Evolutionary conservation across 2,888 invertebrate genomes (phyloP).

Genomic region (Nymphalis urticae): DNA sequence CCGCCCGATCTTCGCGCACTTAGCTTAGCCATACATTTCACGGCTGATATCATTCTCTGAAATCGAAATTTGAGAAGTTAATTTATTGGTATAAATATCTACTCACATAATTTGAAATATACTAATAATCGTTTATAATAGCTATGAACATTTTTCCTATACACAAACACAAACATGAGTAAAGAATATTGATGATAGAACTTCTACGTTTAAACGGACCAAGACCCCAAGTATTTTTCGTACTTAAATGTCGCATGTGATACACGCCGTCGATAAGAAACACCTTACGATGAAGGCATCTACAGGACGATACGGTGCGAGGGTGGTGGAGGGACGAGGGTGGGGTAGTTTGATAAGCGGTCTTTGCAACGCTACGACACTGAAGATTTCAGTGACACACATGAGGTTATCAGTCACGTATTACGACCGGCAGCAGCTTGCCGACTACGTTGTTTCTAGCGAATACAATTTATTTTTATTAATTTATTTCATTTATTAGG

Average conservation of each 20-base stretch:
- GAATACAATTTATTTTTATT: neutral
- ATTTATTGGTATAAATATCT: too few relatives aligned
- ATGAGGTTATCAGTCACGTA: neutral
- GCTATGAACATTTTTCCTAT: too few relatives aligned
- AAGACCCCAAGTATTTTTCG: neutral
- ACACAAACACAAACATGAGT: too few relatives aligned
- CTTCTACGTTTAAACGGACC: too few relatives aligned
- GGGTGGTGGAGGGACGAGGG: neutral
- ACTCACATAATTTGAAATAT: too few relatives aligned
- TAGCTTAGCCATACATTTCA: neutral
- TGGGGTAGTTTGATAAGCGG: neutral
- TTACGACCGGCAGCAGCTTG: neutral
- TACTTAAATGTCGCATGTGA: neutral
- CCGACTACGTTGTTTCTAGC: neutral
- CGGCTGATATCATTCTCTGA: neutral
- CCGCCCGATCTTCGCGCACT: neutral
- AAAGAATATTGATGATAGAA: too few relatives aligned
- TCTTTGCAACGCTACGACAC: neutral
- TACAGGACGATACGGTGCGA: neutral
- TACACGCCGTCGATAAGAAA: neutral
- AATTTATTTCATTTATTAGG: too few relatives aligned
- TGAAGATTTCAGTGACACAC: neutral
- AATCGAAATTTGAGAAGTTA: too few relatives aligned
- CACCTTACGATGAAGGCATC: neutral
- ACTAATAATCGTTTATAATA: too few relatives aligned